Evolutionary conservation across 2,113 vertebrate species (phyloP).

Genomic region (Semnornis frantzii): DNA sequence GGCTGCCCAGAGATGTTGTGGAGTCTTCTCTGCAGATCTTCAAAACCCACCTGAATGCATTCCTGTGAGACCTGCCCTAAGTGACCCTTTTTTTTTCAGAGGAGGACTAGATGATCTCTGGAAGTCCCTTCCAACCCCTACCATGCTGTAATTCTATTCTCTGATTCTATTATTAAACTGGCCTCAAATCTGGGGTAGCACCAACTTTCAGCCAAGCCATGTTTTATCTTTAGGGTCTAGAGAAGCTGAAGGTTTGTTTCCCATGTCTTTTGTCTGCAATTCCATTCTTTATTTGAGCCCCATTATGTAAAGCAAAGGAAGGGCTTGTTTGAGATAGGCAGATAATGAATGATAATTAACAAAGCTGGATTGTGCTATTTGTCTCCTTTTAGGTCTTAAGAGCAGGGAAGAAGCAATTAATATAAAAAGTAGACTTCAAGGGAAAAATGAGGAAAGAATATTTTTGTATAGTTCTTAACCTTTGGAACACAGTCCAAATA

Average conservation of each 20-base stretch:
- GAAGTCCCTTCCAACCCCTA: too few relatives aligned
- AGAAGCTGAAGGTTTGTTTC: background rate
- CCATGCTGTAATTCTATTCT: too few relatives aligned
- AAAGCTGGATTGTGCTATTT: background rate
- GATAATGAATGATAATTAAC: background rate
- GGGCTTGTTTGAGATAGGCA: background rate
- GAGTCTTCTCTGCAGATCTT: too few relatives aligned
- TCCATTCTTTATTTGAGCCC: background rate
- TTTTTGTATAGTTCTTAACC: background rate
- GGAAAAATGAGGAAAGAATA: background rate
- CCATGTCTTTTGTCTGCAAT: background rate
- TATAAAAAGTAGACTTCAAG: background rate
- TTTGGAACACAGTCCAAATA: background rate
- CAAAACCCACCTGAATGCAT: too few relatives aligned
- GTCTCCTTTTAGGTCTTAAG: background rate
- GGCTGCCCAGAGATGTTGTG: too few relatives aligned
- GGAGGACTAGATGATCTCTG: too few relatives aligned
- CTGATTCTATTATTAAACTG: background rate
- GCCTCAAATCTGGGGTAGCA: background rate
- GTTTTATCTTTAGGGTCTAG: background rate
- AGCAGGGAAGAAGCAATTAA: background rate
- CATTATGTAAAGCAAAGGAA: background rate
- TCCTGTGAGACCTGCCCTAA: too few relatives aligned
- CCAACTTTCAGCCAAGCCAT: rapidly evolving
- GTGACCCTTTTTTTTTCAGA: too few relatives aligned